A percentile compares a stretch with the other conserved stretches of the same genome.
Evolutionary conservation across 2,113 vertebrate genomes (phyloP).

Genomic region (Corythoichthys haematopterus): DNA sequence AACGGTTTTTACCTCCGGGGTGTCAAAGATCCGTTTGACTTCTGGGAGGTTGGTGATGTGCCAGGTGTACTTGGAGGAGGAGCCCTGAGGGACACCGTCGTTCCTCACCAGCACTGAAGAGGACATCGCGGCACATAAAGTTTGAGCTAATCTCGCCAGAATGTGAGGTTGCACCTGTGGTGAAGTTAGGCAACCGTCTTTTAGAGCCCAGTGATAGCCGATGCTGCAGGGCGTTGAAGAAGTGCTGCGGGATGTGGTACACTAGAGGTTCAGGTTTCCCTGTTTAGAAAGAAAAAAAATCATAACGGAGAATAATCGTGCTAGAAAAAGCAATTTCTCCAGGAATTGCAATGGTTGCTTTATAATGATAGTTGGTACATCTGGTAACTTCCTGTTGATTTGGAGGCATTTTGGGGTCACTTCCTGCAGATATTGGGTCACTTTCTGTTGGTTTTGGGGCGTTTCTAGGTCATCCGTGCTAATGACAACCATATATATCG

Average conservation of each 20-base stretch:
- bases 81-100: conserved; percentile 79
- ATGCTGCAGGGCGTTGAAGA: conserved; percentile 87
- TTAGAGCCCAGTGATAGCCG: conserved; percentile 83
- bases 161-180: conserved; percentile 70
- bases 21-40: conserved; percentile 90
- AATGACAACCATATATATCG: no score
- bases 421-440: no score
- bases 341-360: no score
- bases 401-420: no score
- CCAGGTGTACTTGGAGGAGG: conserved; percentile 88
- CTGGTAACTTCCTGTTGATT: no score
- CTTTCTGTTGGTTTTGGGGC: no score
- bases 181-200: conserved; percentile 87
- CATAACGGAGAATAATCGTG: background rate
- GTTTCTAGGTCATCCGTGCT: no score
- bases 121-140: conserved; percentile 2
- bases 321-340: no score
- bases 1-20: conserved; percentile 73
- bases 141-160: background rate
- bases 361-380: no score
- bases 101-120: conserved; percentile 79
- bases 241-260: conserved; percentile 87
- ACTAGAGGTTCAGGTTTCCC: conserved; percentile 86
- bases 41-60: conserved; percentile 85
- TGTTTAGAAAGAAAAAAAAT: conserved; percentile 36